Evolutionary conservation across 2,113 vertebrate genomes (phyloP).

Genomic region (Hemibagrus wyckioides): DNA sequence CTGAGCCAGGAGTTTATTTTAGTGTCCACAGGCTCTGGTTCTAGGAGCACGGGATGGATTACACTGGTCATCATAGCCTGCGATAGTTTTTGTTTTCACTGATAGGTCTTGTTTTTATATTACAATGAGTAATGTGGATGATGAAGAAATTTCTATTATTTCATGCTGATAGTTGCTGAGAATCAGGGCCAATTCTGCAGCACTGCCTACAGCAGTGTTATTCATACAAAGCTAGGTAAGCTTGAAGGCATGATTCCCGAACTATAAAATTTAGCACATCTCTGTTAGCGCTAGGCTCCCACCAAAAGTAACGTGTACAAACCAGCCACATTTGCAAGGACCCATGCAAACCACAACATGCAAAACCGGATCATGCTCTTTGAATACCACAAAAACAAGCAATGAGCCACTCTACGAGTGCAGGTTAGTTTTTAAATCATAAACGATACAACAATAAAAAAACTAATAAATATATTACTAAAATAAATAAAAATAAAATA

Average conservation of each 20-base stretch:
- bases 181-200: conserved; percentile 72
- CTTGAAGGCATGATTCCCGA: neutral
- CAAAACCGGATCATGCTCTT: neutral
- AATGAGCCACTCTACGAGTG: neutral
- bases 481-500: neutral
- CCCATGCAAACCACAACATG: conserved; percentile 18
- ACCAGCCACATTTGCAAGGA: neutral
- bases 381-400: neutral
- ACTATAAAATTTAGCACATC: neutral
- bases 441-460: neutral
- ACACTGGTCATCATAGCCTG: too few species aligned
- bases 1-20: neutral
- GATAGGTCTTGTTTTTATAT: too few species aligned
- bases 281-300: neutral
- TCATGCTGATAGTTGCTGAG: conserved; percentile 70
- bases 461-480: neutral
- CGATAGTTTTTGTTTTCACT: too few species aligned
- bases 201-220: conserved; percentile 58
- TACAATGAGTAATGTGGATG: too few species aligned
- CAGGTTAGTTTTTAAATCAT: neutral
- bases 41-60: conserved; percentile 43
- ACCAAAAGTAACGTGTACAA: neutral
- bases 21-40: conserved; percentile 60
- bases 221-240: neutral
- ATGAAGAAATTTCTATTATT: conserved; percentile 20